Evolutionary conservation across 1,140 invertebrate species (phyloP).

Genomic region (Atopsyche davidsoni): DNA sequence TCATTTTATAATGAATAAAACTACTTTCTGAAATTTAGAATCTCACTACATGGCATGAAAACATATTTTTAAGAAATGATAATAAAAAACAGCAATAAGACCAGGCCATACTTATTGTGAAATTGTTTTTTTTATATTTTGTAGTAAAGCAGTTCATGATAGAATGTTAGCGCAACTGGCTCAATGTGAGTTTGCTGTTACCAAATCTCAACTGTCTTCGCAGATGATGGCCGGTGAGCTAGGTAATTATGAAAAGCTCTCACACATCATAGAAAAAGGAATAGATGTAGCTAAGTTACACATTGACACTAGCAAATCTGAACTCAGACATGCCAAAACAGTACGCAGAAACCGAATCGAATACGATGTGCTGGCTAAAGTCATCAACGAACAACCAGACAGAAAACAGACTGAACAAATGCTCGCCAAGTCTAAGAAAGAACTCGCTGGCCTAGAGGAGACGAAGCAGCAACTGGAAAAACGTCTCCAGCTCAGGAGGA

Average conservation of each 20-base stretch:
- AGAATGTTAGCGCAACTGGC: constrained; percentile 74
- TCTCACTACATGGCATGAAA: too few relatives aligned
- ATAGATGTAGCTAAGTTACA: constrained; percentile 69
- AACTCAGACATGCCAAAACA: constrained; percentile 73
- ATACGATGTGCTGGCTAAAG: constrained; percentile 86
- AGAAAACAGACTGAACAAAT: constrained; percentile 75
- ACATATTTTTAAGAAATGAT: too few relatives aligned
- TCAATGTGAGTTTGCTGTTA: constrained; percentile 83
- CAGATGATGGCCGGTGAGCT: constrained; percentile 80
- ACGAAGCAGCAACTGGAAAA: constrained; percentile 66
- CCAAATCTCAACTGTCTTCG: constrained; percentile 73
- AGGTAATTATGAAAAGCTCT: constrained; percentile 75
- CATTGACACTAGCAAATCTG: constrained; percentile 68
- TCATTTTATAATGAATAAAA: neutral
- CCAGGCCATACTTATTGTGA: neutral
- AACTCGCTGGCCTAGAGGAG: constrained; percentile 60
- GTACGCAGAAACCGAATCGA: constrained; percentile 85
- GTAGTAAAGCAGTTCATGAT: constrained; percentile 62
- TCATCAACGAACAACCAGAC: constrained; percentile 86
- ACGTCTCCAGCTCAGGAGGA: constrained; percentile 73
- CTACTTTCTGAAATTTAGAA: too few relatives aligned
- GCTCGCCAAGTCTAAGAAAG: constrained; percentile 65
- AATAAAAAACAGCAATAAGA: too few relatives aligned
- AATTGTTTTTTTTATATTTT: constrained; percentile 13
- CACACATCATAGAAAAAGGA: constrained; percentile 67